Evolutionary conservation across 2,888 invertebrate genomes (phyloP), one percentile per base, ranked within the genome.

Genomic region (Ectemnius cavifrons): DNA sequence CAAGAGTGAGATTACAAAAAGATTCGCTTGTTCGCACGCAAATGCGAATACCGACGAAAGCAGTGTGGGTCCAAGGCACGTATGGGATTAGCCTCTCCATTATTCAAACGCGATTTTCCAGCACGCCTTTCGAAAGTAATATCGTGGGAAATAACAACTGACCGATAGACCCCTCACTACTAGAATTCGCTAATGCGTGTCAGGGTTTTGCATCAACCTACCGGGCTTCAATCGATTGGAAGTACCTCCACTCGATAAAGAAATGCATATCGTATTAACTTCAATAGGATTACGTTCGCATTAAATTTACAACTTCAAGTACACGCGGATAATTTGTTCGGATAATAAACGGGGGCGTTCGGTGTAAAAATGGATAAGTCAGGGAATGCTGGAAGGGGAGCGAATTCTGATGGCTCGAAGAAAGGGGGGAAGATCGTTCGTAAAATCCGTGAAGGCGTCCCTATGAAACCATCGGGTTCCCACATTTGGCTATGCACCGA

Each of bases 401-500:
- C 2, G 23, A 23, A 23, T 23, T 2, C 23, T 23, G 23, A 23
- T 23, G 23, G 23, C 23, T 23, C 45, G 61, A 62, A 71, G 27
- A 6, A 37, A 45, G 60, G 20, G 57, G 46, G 59, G 23, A 45
- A 45, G 70, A 62, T 49, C 47, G 75, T 77, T 70, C 68, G 37
- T 73, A 75, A 73, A 71, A 72, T 72, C 67, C 45, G 61, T 46
- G 61, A 59, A 58, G 57, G 47, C 67, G 56, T 62, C 61, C 57
- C 57, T 11, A 20, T 62, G 61, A 64, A 52, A 13, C 59, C 59
- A 6, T 4, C 5, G 60, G 65, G 83, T 83, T 83, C 83, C 81
- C 83, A 83, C 81, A 81, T 80, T 80, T 83, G 83, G 60, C 75
- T 77, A 81, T 83, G 80, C 83, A 73, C 75, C 77, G 73, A 78